These are phyloP conservation scores for Remorina albescens DNA, from an alignment of 2,797 vertebrate species.

Conservation along the genomic window DNA sequence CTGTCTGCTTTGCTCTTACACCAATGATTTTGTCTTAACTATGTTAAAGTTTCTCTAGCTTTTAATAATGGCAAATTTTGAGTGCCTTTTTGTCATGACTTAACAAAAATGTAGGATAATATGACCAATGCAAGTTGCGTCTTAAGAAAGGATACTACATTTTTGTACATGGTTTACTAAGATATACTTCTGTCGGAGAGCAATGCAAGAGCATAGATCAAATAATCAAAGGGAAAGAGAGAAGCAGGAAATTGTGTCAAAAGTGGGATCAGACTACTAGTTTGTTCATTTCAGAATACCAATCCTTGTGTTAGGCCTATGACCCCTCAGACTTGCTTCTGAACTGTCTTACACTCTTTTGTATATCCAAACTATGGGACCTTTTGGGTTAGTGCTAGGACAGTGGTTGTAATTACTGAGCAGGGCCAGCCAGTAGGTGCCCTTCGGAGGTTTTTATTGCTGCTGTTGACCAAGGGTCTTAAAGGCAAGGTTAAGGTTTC, in stretches of 20 bases:
- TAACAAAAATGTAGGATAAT: neutral
- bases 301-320: slow-evolving; percentile 36
- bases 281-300: slow-evolving; percentile 49
- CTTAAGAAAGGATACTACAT: neutral
- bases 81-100: neutral
- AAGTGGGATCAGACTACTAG: slow-evolving; percentile 35
- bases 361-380: slow-evolving; percentile 76
- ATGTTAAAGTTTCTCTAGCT: neutral
- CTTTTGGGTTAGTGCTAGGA: slow-evolving; percentile 73
- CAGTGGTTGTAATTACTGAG: slow-evolving; percentile 78
- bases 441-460: slow-evolving; percentile 79
- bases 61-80: neutral
- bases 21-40: neutral
- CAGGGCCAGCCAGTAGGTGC: slow-evolving; percentile 72
- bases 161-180: neutral
- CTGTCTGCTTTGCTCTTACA: neutral
- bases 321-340: slow-evolving; percentile 61
- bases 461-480: slow-evolving; percentile 78
- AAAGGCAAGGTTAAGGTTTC: slow-evolving; percentile 84
- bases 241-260: slow-evolving; percentile 3
- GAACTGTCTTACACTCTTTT: slow-evolving; percentile 68
- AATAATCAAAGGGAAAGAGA: slow-evolving; percentile 11
- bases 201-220: neutral
- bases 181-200: slow-evolving; percentile 16
- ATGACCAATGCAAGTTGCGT: neutral